phyloP scores from a whole-genome alignment of 2,113 vertebrate species.

The Pangasianodon hypophthalmus region DNA sequence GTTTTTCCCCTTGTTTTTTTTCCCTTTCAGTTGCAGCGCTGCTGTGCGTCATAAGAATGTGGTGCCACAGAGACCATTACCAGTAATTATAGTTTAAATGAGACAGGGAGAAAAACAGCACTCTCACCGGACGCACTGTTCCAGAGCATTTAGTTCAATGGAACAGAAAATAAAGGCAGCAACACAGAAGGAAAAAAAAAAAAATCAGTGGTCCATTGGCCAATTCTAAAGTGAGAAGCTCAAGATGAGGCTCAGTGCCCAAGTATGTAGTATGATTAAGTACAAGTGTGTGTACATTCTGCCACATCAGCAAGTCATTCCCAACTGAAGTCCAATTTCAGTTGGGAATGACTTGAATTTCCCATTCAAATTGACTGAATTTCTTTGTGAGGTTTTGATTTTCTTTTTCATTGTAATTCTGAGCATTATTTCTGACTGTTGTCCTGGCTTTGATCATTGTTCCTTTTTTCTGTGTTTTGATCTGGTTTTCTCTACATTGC shows the following conservation, averaged over 20 bases:
- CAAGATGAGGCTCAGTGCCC: background rate
- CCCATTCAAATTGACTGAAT: no score
- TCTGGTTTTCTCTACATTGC: background rate
- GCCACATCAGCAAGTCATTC: slow-evolving; percentile 6
- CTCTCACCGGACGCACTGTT: slow-evolving; percentile 49
- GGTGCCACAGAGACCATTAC: slow-evolving; percentile 59
- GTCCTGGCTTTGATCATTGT: background rate
- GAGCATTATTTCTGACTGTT: background rate
- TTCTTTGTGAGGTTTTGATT: background rate
- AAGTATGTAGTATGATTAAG: slow-evolving; percentile 14
- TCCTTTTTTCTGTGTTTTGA: background rate
- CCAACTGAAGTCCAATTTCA: background rate
- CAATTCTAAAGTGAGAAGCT: background rate
- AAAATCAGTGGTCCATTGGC: background rate
- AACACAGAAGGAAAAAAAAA: background rate
- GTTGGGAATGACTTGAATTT: no score
- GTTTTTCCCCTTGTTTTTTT: slow-evolving; percentile 14
- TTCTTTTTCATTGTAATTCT: background rate
- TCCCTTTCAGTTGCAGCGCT: slow-evolving; percentile 29
- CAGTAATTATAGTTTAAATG: slow-evolving; percentile 71
- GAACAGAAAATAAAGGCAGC: slow-evolving; percentile 26
- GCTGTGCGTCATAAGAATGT: slow-evolving; percentile 49
- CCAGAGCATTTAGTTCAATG: slow-evolving; percentile 25
- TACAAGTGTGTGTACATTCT: background rate
- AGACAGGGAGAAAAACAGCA: slow-evolving; percentile 51